Evolutionary conservation across 1,140 invertebrate species (phyloP).

Genomic region (Camponotus floridanus): DNA sequence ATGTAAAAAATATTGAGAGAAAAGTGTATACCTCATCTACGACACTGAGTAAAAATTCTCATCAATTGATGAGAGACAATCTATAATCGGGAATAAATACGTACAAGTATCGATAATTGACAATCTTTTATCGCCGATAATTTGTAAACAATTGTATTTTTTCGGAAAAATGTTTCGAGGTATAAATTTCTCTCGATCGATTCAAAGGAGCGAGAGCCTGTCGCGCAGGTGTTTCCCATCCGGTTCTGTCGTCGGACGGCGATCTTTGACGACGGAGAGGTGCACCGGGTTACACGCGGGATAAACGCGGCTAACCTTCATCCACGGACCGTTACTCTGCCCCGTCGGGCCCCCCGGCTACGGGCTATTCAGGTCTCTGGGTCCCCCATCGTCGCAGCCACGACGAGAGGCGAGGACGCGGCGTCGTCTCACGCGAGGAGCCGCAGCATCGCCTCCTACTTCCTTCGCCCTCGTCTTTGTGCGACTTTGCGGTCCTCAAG

Average conservation of each 20-base stretch:
- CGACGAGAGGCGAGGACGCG: slow-evolving; percentile 74
- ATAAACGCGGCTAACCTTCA: slow-evolving; percentile 82
- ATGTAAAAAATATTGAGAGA: not conserved
- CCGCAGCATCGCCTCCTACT: slow-evolving; percentile 75
- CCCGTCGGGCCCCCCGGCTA: slow-evolving; percentile 80
- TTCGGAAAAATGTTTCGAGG: not conserved
- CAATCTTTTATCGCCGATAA: not conserved
- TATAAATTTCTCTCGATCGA: not conserved
- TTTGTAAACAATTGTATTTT: not conserved
- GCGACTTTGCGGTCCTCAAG: slow-evolving; percentile 44
- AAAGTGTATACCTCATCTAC: not conserved
- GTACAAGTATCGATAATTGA: not conserved
- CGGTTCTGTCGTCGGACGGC: slow-evolving; percentile 12
- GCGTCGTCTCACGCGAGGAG: slow-evolving; percentile 73
- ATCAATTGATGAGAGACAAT: not conserved
- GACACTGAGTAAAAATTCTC: not conserved
- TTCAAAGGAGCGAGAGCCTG: not conserved
- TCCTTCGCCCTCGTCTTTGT: slow-evolving; percentile 65
- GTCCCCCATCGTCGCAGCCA: slow-evolving; percentile 78
- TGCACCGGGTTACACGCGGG: slow-evolving; percentile 66
- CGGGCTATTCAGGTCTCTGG: slow-evolving; percentile 83
- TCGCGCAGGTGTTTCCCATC: slow-evolving; percentile 19
- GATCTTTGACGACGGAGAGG: slow-evolving; percentile 64
- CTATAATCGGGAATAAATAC: not conserved
- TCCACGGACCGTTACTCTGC: slow-evolving; percentile 82